Base-by-base conservation (phyloP, 2,888 invertebrate genomes). In the Platycheirus rosarum region DNA sequence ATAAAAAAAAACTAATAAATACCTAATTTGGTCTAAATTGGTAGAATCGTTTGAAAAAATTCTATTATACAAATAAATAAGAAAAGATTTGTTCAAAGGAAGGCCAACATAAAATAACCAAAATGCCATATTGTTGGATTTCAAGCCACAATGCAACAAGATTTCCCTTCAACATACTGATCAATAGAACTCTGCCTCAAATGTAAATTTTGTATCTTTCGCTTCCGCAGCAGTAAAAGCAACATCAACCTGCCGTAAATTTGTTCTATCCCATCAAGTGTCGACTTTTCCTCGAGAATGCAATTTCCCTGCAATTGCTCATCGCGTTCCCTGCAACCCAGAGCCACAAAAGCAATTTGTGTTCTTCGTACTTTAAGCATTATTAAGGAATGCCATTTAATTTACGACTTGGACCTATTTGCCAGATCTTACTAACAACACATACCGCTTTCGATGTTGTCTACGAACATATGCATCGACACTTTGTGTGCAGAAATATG, bases 321-420 rank as follows among this genome's bases (percentile, higher is more conserved):
- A 35, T 18, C 29, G 44, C 68, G 32, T 35, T 48, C 23, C 42
- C 8, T 55, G 40, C n/a, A 40, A n/a, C n/a, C n/a, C 42, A 53
- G 48, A 42, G 20, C 11, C 48, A 35, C 20, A 49, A 48, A 57
- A 37, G 32, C 18, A 42, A 60, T 68, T 13, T 68, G 42, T 9
- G 26, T 11, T 51, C 48, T 35, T 20, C 40, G 13, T 53, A 8
- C 63, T 53, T 48, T 23, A 48, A 20, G 44, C 62, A 76, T 76
- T 76, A 53, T 60, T 46, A 37, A 37, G 29, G 75, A 62, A 62
- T 55, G 75, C n/a, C 37, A 40, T 55, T 69, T n/a, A n/a, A n/a
- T n/a, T 76, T 53, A 74, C 48, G 62, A 77, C 70, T 42, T 32
- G 71, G 57, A 65, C 76, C 76, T 53, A 70, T 49, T 66, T 60